Conservation (phyloP, 2,797 vertebrate species). For the Acanthis flammea region DNA sequence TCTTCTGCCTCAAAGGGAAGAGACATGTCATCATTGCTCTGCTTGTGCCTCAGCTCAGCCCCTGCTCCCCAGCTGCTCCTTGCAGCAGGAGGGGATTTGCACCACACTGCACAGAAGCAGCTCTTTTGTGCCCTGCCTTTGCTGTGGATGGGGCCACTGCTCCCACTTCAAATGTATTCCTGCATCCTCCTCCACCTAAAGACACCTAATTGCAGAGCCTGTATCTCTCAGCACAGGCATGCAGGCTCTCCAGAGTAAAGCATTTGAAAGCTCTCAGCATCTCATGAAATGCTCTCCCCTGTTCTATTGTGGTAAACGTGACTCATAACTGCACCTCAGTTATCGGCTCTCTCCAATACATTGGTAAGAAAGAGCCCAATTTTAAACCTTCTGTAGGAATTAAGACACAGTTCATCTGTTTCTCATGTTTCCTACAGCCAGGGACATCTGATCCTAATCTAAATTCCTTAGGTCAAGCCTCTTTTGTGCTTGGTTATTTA, state of each 20-base stretch:
- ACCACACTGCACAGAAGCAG: background rate
- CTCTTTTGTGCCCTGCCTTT: fast-evolving
- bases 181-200: background rate
- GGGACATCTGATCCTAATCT: background rate
- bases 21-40: background rate
- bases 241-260: background rate
- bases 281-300: background rate
- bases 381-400: conserved; percentile 25
- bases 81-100: background rate
- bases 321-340: conserved; percentile 39
- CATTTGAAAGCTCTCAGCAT: background rate
- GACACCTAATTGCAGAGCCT: background rate
- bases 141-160: background rate
- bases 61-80: background rate
- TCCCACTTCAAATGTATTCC: background rate
- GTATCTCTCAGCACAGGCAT: conserved; percentile 32
- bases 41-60: background rate
- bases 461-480: background rate
- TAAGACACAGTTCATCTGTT: background rate
- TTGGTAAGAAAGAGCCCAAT: conserved; percentile 7
- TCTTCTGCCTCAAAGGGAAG: background rate
- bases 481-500: background rate
- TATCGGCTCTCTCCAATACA: conserved; percentile 36
- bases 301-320: conserved; percentile 4
- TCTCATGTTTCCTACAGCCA: background rate